Evolutionary conservation across 2,113 vertebrate species (phyloP), one percentile per base, ranked within the genome.

Genomic region (Nanger granti): DNA sequence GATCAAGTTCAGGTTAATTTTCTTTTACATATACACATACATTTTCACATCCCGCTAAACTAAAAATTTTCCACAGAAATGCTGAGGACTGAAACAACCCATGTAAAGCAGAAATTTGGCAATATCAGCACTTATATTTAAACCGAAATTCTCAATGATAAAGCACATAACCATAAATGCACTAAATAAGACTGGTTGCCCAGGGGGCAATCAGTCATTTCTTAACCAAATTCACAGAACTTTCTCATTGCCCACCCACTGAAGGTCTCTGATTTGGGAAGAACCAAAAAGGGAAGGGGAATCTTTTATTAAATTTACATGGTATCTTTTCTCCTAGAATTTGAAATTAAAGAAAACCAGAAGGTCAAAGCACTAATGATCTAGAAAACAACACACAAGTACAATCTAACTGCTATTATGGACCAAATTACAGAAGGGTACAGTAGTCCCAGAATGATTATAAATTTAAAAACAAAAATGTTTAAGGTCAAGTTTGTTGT

Each of bases 291-390:
- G 20, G 22, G 12, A 55, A 47, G 7, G 52, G 24, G 12, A 85
- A 49, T 79, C 29, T 84, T 85, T 92, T 49, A 86, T 44, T 79
- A 85, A 88, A 89, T 89, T 64, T 41, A 88, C 11, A 66, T 22
- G 41, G 47, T 52, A 88, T 79, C 89, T 84, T 89, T 92, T 55
- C 44, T 52, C 41, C 47, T 41, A 86, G 66, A 18, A 52, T 60
- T 86, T 49, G 66, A 88, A 89, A 92, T 69, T 52, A 26, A n/a
- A 92, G n/a, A 89, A 96, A 94, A 92, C 22, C 37, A 92, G 55
- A 84, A 92, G 52, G 26, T 79, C 73, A 89, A 64, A 89, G 44
- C 26, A 41, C 57, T 96, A 47, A 66, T 20, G 18, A 69, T 13
- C 31, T 31, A 87, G 31, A 93, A 55, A 18, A 34, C 34, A 95